phyloP scores from a whole-genome alignment of 2,113 vertebrate species.

The Hippolais icterina region DNA sequence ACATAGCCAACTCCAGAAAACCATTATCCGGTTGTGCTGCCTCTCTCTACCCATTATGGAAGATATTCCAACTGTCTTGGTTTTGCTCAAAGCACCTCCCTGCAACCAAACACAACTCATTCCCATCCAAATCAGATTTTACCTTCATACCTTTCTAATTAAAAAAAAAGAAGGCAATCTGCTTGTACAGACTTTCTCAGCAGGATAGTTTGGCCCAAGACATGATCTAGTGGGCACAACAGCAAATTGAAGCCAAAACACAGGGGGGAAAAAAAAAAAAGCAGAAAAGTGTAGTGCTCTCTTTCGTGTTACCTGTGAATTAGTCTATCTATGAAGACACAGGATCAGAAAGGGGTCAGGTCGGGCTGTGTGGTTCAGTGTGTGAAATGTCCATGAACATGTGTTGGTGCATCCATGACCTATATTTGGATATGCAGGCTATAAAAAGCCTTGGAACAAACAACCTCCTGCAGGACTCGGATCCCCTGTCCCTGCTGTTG shows the following conservation, averaged over 20 bases:
- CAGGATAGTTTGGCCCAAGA: neutral
- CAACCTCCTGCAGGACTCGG: conserved; percentile 51
- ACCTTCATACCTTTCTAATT: neutral
- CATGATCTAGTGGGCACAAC: accelerated
- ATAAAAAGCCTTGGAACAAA: conserved; percentile 74
- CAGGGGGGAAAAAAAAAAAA: neutral
- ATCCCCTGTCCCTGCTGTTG: neutral
- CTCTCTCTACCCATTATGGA: neutral
- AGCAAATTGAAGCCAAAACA: neutral
- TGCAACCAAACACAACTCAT: neutral
- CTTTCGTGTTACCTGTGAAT: neutral
- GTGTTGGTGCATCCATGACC: conserved; percentile 43
- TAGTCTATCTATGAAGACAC: neutral
- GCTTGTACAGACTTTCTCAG: neutral
- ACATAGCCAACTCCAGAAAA: neutral
- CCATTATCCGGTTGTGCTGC: neutral
- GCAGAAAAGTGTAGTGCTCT: too few species aligned
- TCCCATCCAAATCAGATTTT: neutral
- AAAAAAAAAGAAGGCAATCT: neutral
- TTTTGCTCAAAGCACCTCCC: neutral
- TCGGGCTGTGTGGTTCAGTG: accelerated
- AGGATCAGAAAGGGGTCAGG: neutral
- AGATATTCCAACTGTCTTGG: neutral
- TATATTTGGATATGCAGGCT: conserved; percentile 74
- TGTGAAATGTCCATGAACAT: neutral